Conservation (phyloP, 2,888 invertebrate species). For the Pterobdella sp. region DNA sequence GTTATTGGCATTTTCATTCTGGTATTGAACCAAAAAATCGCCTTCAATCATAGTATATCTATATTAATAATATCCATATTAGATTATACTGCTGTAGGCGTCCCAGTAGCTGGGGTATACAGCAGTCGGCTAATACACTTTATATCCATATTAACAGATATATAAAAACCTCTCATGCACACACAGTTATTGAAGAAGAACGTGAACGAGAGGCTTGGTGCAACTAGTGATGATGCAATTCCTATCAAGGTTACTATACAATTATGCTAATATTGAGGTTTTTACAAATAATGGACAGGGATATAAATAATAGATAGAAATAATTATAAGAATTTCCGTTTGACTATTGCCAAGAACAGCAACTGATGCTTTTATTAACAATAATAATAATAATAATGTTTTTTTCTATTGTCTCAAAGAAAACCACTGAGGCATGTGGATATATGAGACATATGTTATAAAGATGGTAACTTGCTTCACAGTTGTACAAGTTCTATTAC, state of each 20-base stretch:
- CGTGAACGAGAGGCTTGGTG: constrained; percentile 76
- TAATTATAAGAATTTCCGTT: neutral
- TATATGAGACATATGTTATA: no score
- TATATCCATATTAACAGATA: no score
- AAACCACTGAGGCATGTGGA: no score
- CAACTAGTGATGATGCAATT: constrained; percentile 71
- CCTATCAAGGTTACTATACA: constrained; percentile 62
- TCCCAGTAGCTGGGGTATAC: no score
- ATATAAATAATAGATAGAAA: neutral
- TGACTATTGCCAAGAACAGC: no score
- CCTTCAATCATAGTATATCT: neutral
- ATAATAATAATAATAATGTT: no score
- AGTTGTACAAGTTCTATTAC: no score
- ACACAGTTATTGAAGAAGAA: constrained; percentile 57
- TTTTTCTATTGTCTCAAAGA: no score
- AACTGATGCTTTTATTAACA: no score
- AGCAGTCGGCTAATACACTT: no score
- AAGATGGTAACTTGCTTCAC: no score
- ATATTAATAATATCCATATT: neutral
- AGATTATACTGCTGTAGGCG: no score
- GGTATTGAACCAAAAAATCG: neutral
- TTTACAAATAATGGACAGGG: neutral
- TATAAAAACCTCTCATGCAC: neutral
- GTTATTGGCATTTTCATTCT: neutral
- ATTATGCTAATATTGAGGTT: neutral